Conservation (phyloP, 2,113 vertebrate species). For the Melanostigma gelatinosum region DNA sequence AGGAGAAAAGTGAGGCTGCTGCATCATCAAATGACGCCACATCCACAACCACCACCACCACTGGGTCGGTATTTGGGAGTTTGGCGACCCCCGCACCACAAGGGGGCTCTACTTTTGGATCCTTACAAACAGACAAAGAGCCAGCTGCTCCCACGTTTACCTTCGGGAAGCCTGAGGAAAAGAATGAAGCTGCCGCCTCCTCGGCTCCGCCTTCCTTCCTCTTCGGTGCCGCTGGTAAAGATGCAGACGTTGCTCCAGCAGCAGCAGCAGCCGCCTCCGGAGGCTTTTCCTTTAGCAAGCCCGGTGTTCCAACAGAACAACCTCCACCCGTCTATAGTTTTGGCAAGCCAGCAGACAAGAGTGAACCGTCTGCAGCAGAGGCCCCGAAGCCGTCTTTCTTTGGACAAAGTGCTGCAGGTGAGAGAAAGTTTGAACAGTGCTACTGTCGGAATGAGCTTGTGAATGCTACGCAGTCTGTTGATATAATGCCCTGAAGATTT, state of each 20-base stretch:
- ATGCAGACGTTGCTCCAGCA: slow-evolving; percentile 74
- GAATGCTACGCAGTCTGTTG: background rate
- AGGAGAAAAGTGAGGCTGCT: slow-evolving; percentile 75
- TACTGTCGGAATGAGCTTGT: slow-evolving; percentile 26
- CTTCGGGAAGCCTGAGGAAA: slow-evolving; percentile 91
- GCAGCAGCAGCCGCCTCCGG: slow-evolving; percentile 45
- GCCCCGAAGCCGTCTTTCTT: slow-evolving; percentile 87
- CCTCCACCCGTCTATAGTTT: slow-evolving; percentile 81
- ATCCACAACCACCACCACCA: slow-evolving; percentile 54
- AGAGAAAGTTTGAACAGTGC: background rate
- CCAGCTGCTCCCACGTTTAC: slow-evolving; percentile 77
- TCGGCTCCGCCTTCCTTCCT: slow-evolving; percentile 72
- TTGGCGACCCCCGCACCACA: slow-evolving; percentile 64
- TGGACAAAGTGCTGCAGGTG: slow-evolving; percentile 82
- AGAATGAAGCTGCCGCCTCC: slow-evolving; percentile 81
- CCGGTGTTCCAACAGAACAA: slow-evolving; percentile 87
- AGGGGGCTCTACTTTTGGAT: slow-evolving; percentile 61
- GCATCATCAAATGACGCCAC: slow-evolving; percentile 54
- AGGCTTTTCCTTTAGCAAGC: slow-evolving; percentile 87
- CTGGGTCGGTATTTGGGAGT: slow-evolving; percentile 82
- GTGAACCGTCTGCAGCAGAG: slow-evolving; percentile 79
- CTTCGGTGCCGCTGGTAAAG: slow-evolving; percentile 84
- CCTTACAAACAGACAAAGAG: slow-evolving; percentile 69
- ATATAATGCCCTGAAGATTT: background rate
- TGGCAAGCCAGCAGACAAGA: slow-evolving; percentile 86